Base-by-base conservation (phyloP, 2,113 vertebrate genomes). In the Pimephales promelas region DNA sequence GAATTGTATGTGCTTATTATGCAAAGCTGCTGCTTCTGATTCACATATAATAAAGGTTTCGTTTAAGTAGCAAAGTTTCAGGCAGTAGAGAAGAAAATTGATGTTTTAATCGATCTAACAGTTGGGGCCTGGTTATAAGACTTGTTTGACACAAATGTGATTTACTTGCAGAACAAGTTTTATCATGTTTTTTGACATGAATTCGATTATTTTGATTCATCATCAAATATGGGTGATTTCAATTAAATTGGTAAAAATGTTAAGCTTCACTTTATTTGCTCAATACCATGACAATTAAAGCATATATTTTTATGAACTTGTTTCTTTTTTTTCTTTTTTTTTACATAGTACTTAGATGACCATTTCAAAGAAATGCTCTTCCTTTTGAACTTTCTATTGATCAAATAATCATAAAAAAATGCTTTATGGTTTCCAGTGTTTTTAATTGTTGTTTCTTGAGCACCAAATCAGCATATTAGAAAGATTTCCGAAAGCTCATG, bases 211-310 rank as follows among this genome's bases (percentile, higher is more conserved):
- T 49, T 52, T 62, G n/a, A 47, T 47, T 62, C n/a, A 47, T 13
- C 57, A 68, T 36, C 20, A 56, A 56, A 36, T 66, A 28, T 79
- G 76, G 22, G 36, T 79, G 43, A 79, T 79, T 49, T 4, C 40
- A 43, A 47, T 66, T 31, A 7, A 64, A 49, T 22, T 20, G n/a
- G 54, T 61, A 43, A 59, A 45, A 13, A 28, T 66, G 26, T 80
- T 9, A 52, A 49, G 43, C 45, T 40, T 56, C 28, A 70, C 3
- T 54, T 87, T 68, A 77, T 52, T 83, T 83, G 85, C 76, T 79
- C 45, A 88, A 47, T 85, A 88, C 83, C 81, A 84, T 75, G 24
- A 79, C 28, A 59, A 94, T 93, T 92, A 93, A 94, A 93, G 87
- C 82, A 87, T 90, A 75, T 91, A 89, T 94, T 94, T 94, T 90